Base-by-base conservation (phyloP, 2,113 vertebrate species). In the Chinchilla lanigera region DNA sequence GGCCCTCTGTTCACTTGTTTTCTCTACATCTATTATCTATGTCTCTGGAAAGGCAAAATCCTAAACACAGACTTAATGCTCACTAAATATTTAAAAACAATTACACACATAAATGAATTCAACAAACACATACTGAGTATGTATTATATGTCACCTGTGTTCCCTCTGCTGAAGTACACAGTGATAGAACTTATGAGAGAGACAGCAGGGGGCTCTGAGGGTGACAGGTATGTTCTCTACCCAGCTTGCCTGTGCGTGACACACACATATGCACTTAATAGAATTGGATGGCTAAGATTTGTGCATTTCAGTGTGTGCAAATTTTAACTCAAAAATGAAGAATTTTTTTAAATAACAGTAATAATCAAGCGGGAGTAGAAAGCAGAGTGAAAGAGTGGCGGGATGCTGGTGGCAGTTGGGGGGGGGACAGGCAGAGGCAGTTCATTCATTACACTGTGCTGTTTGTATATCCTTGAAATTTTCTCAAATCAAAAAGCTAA, bases 171-270 rank as follows among this genome's bases (percentile, higher is more conserved):
- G 26, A 35, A 71, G 44, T 19, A 86, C 5, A 86, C 12, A 52
- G 17, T 41, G 54, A 96, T 28, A 91, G 54, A 69, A 52, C 11
- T 38, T 61, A 28, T 41, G 20, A 47, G 28, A 87, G 52, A 35
- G 54, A 16, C 11, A 5, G 0, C 2, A 28, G 47, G 26, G 12
- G 35, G 38, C 17, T 28, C 0, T n/a, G 84, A 2, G 3, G 38
- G 75, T 0, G 7, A 14, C 5, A 0, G 52, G 12, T 13, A 16
- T 3, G 12, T 28, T 58, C 75, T 35, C 0, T 19, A 38, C 16
- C 6, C 33, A 12, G 12, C 47, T 14, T 33, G 28, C 13, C 24
- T 63, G 13, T 6, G 26, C 1, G 14, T 47, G 24, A 58, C 10
- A 3, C 0, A 41, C 24, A 30, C 24, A 35, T 2, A 60, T 12